Percentiles rank a stretch among this genome's conserved stretches.
These are phyloP conservation scores for Kradibia gibbosae DNA, from an alignment of 1,140 invertebrate genomes.

Conservation along the genomic window DNA sequence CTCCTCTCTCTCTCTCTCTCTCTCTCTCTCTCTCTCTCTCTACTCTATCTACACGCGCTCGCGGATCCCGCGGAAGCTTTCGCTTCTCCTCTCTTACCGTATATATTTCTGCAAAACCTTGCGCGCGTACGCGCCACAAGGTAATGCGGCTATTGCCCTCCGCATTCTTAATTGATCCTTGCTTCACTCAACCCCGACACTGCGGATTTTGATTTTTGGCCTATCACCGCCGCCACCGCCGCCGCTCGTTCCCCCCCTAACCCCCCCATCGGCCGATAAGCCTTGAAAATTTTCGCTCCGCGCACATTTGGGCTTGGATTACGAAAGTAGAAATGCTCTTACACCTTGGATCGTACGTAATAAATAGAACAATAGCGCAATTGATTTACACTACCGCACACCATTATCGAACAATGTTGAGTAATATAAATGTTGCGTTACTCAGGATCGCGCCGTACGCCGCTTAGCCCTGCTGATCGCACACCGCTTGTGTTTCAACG, in stretches of 20 bases:
- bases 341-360: background rate
- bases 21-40: too few species aligned
- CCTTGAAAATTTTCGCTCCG: background rate
- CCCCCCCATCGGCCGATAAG: background rate
- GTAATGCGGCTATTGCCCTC: too few species aligned
- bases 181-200: too few species aligned
- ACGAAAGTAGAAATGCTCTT: background rate
- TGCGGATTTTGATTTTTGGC: too few species aligned
- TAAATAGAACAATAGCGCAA: background rate
- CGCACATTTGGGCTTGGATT: background rate
- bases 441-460: background rate
- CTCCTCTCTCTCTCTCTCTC: too few species aligned
- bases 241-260: background rate
- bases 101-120: too few species aligned
- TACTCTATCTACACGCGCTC: too few species aligned
- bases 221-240: background rate
- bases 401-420: background rate
- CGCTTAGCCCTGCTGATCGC: too few species aligned
- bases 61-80: background rate
- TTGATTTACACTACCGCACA: background rate
- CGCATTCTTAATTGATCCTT: too few species aligned
- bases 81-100: background rate
- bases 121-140: too few species aligned
- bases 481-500: background rate
- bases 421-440: slow-evolving; percentile 3